Percentiles rank a stretch among this genome's conserved stretches.
phyloP scores from a whole-genome alignment of 2,888 invertebrate genomes.

The Agriotes lineatus region DNA sequence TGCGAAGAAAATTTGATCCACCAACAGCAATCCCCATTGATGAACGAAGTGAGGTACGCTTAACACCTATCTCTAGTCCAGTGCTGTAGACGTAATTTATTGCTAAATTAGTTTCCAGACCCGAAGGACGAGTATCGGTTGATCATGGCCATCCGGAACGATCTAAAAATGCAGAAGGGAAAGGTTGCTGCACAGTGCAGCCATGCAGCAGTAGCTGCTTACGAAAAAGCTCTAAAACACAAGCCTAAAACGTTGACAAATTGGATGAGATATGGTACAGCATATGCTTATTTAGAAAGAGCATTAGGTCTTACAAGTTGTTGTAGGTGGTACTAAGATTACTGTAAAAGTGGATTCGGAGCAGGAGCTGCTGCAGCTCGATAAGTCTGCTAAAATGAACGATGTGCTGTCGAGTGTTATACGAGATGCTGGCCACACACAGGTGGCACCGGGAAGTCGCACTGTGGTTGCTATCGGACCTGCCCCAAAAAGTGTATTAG shows the following conservation, averaged over 20 bases:
- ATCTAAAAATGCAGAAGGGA: constrained; percentile 95
- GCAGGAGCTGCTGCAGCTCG: constrained; percentile 77
- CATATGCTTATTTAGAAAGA: no score
- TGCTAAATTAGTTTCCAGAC: constrained; percentile 59
- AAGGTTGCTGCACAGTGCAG: constrained; percentile 95
- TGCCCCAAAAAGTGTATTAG: constrained; percentile 80
- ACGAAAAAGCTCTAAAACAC: constrained; percentile 75
- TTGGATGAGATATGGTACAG: constrained; percentile 66
- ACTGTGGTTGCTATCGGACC: constrained; percentile 97
- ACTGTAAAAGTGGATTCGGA: constrained; percentile 86
- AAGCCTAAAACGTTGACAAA: constrained; percentile 72
- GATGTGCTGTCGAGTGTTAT: constrained; percentile 83
- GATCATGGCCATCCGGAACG: constrained; percentile 88
- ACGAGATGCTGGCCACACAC: constrained; percentile 93
- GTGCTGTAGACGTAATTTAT: no score
- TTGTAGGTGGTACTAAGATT: constrained; percentile 84
- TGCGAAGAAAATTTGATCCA: constrained; percentile 36
- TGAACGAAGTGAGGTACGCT: constrained; percentile 59
- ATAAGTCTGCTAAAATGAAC: constrained; percentile 75
- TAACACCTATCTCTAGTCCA: background rate
- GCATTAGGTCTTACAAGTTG: no score
- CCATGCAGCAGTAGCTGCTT: constrained; percentile 93
- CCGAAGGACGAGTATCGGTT: constrained; percentile 78
- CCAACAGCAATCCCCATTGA: constrained; percentile 54
- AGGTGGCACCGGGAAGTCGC: constrained; percentile 88